Evolutionary conservation across 2,888 invertebrate species (phyloP).

Genomic region (Embidobia sp.): DNA sequence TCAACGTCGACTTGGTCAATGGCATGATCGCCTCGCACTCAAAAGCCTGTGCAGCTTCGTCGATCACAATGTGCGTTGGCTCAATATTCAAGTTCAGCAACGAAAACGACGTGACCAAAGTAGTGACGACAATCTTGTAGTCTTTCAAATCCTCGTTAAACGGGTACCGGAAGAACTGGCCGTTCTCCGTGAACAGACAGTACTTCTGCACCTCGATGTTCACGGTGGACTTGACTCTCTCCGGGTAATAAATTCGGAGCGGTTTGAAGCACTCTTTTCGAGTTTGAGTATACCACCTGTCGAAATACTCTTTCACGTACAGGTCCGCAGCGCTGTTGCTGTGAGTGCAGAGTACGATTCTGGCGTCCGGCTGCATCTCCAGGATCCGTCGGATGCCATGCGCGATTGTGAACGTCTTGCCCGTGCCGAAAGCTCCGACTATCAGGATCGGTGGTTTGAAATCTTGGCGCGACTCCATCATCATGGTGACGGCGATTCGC

Average conservation of each 20-base stretch:
- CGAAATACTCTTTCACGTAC: slow-evolving; percentile 92
- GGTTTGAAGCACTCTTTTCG: slow-evolving; percentile 85
- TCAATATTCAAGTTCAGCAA: slow-evolving; percentile 86
- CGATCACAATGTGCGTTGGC: slow-evolving; percentile 91
- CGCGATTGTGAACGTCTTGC: slow-evolving; percentile 92
- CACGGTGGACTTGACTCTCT: slow-evolving; percentile 90
- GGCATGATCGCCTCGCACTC: slow-evolving; percentile 93
- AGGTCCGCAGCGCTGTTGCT: slow-evolving; percentile 94
- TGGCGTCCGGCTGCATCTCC: slow-evolving; percentile 85
- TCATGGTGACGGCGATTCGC: slow-evolving; percentile 89
- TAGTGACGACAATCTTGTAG: slow-evolving; percentile 88
- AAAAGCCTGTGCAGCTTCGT: slow-evolving; percentile 94
- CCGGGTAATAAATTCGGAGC: slow-evolving; percentile 90
- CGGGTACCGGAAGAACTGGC: slow-evolving; percentile 86
- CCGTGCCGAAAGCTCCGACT: slow-evolving; percentile 93
- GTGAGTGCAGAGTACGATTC: slow-evolving; percentile 92
- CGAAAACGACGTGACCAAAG: slow-evolving; percentile 89
- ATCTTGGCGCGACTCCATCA: slow-evolving; percentile 86
- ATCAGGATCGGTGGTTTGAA: slow-evolving; percentile 88
- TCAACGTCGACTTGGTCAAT: slow-evolving; percentile 87
- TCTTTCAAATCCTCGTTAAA: slow-evolving; percentile 87
- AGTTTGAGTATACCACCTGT: slow-evolving; percentile 88
- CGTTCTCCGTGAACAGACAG: slow-evolving; percentile 86
- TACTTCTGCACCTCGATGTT: slow-evolving; percentile 83
- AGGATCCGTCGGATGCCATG: slow-evolving; percentile 80